Conservation (phyloP, 1,140 invertebrate species). For the Chionoecetes opilio region DNA sequence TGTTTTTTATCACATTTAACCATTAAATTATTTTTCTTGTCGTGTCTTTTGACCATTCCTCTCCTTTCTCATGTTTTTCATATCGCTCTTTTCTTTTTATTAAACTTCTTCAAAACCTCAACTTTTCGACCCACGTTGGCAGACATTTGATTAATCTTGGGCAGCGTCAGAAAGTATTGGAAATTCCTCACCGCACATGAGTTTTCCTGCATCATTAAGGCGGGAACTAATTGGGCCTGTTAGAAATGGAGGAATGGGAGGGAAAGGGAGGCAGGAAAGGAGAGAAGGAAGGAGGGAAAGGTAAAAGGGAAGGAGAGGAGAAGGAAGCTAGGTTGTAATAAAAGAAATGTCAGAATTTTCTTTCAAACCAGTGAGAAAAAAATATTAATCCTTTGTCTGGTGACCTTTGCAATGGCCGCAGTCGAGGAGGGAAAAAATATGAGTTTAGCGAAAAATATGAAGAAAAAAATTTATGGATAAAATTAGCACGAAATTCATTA, state of each 20-base stretch:
- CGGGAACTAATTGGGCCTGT: background rate
- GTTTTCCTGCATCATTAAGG: background rate
- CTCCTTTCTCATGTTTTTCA: background rate
- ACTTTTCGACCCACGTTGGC: background rate
- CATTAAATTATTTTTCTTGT: background rate
- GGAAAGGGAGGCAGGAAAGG: background rate
- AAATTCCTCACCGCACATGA: slow-evolving; percentile 3
- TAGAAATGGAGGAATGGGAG: background rate
- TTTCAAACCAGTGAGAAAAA: too few species aligned
- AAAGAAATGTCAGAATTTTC: too few species aligned
- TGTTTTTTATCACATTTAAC: too few species aligned
- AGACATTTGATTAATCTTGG: background rate
- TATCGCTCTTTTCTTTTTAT: background rate
- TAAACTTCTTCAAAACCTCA: background rate
- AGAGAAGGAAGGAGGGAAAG: background rate
- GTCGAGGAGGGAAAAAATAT: too few species aligned
- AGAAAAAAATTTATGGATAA: too few species aligned
- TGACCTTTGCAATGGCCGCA: too few species aligned
- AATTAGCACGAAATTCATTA: too few species aligned
- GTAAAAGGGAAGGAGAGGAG: too few species aligned
- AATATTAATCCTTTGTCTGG: too few species aligned
- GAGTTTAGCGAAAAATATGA: too few species aligned
- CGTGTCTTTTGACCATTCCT: background rate
- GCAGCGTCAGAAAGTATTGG: background rate
- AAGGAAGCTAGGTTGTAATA: too few species aligned